These are phyloP conservation scores for Steatocranus sp. DNA, from an alignment of 2,797 vertebrate species.

Conservation along the genomic window DNA sequence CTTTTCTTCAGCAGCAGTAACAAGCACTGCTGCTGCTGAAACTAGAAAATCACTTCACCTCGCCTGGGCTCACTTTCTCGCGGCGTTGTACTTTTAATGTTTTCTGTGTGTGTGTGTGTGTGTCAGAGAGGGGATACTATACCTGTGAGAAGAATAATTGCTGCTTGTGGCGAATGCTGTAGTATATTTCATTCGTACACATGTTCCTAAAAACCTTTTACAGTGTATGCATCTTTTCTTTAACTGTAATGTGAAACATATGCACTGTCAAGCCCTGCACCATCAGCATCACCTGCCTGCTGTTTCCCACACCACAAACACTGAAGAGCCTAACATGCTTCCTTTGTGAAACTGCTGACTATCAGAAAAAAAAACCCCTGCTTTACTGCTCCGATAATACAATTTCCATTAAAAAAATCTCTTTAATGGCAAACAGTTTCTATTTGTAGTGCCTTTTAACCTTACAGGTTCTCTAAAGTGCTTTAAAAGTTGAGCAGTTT, in stretches of 20 bases:
- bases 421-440: neutral
- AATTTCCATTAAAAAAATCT: neutral
- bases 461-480: neutral
- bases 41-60: neutral
- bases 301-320: neutral
- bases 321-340: neutral
- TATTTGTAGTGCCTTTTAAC: neutral
- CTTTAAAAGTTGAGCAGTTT: neutral
- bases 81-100: neutral
- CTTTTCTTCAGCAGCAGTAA: neutral
- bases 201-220: neutral
- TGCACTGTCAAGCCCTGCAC: neutral
- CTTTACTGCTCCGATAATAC: neutral
- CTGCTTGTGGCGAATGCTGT: neutral
- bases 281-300: neutral
- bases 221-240: neutral
- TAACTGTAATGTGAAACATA: neutral
- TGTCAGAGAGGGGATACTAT: neutral
- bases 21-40: neutral
- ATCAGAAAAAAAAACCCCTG: rapidly evolving
- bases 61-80: neutral
- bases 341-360: neutral
- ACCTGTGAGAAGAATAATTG: neutral
- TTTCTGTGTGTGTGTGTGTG: neutral
- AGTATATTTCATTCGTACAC: neutral